A percentile compares a stretch with the other conserved stretches of the same genome.
Conservation (phyloP, 2,888 invertebrate genomes). For the Embidobia sp. region DNA sequence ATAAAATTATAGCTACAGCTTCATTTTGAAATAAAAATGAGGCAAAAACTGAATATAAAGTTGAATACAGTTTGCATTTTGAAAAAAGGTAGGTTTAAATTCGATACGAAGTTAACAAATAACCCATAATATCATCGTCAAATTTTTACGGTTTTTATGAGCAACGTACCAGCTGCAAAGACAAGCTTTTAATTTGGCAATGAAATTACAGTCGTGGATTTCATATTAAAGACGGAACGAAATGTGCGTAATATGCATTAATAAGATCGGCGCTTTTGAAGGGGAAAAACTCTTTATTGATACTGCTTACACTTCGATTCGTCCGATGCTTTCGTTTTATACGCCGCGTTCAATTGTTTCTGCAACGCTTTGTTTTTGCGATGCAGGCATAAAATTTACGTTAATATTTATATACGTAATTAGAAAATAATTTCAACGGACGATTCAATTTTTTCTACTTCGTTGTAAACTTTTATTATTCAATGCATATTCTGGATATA, state of each 20-base stretch:
- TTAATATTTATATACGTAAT: neutral
- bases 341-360: neutral
- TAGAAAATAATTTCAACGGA: too few species aligned
- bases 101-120: too few species aligned
- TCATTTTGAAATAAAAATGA: too few species aligned
- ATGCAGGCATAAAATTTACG: neutral
- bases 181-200: conserved; percentile 3
- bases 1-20: too few species aligned
- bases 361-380: neutral
- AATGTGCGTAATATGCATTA: neutral
- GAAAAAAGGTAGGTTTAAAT: too few species aligned
- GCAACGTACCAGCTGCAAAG: neutral
- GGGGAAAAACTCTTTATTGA: neutral
- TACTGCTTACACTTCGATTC: neutral
- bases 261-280: neutral
- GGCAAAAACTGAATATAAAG: too few species aligned
- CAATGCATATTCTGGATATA: too few species aligned
- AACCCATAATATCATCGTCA: too few species aligned
- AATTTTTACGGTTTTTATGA: too few species aligned
- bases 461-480: too few species aligned
- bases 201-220: neutral
- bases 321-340: neutral
- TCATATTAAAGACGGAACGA: neutral
- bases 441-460: too few species aligned
- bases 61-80: too few species aligned